These are phyloP conservation scores for Agrochola macilenta DNA, from an alignment of 2,888 invertebrate species.

Conservation along the genomic window DNA sequence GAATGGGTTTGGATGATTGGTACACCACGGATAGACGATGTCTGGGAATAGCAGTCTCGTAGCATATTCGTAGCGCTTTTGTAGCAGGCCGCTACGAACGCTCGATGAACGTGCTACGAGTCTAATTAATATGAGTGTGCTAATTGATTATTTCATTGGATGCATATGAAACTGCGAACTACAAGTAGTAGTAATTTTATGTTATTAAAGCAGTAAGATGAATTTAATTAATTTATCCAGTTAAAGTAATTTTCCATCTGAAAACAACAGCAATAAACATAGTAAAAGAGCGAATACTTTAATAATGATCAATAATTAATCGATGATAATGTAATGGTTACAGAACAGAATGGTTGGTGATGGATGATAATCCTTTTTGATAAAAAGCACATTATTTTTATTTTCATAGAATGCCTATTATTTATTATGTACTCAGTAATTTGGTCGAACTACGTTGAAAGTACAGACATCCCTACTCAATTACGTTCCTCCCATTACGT, in stretches of 20 bases:
- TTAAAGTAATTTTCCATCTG: not conserved
- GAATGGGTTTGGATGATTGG: not conserved
- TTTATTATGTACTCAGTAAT: not conserved
- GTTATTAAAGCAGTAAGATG: no score
- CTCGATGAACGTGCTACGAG: conserved; percentile 3
- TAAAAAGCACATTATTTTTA: not conserved
- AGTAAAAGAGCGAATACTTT: not conserved
- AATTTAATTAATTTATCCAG: not conserved
- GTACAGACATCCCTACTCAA: conserved; percentile 8
- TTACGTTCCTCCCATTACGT: not conserved
- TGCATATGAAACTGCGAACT: not conserved
- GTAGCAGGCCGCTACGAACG: conserved; percentile 10
- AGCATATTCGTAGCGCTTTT: conserved; percentile 8
- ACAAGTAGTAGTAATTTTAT: not conserved
- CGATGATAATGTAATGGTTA: not conserved
- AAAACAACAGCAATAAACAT: not conserved
- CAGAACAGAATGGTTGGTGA: no score
- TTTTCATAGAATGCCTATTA: not conserved
- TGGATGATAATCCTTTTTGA: not conserved
- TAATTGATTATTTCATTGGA: no score
- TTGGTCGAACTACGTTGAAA: not conserved
- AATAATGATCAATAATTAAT: not conserved
- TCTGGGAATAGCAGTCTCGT: not conserved
- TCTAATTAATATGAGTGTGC: no score
- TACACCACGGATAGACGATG: not conserved